Conservation (phyloP, 2,113 vertebrate genomes). For the Labeo catla region DNA sequence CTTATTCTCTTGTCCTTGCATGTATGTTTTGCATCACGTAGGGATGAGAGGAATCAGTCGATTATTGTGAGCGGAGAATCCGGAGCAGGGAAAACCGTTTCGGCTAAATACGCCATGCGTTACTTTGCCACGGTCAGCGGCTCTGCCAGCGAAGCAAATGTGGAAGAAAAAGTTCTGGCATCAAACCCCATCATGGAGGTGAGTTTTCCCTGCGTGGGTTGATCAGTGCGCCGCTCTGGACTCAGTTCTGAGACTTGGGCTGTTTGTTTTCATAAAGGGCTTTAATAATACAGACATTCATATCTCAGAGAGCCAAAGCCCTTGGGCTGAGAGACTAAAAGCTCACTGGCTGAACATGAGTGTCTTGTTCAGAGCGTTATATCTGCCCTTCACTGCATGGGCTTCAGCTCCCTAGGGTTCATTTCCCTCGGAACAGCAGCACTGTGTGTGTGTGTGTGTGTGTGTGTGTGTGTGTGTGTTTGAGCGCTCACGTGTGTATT, state of each 20-base stretch:
- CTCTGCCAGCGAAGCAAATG: constrained; percentile 92
- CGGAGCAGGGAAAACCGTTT: constrained; percentile 96
- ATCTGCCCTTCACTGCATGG: constrained; percentile 16
- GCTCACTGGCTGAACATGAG: constrained; percentile 44
- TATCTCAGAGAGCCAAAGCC: constrained; percentile 14
- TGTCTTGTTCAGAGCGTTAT: background rate
- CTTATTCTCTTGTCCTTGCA: background rate
- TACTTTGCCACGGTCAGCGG: constrained; percentile 98
- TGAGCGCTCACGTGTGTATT: background rate
- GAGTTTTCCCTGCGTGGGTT: constrained; percentile 60
- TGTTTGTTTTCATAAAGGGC: constrained; percentile 30
- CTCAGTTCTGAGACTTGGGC: background rate
- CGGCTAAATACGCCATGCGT: constrained; percentile 98
- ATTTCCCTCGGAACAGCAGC: constrained; percentile 61
- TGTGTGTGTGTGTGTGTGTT: constrained; percentile 45
- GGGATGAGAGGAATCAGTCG: constrained; percentile 96
- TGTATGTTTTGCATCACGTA: constrained; percentile 59
- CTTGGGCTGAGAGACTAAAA: constrained; percentile 13
- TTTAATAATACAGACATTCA: constrained; percentile 35
- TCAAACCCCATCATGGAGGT: constrained; percentile 99
- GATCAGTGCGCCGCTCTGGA: background rate
- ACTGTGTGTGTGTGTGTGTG: constrained; percentile 54
- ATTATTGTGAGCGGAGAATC: constrained; percentile 99
- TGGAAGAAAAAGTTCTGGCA: constrained; percentile 96
- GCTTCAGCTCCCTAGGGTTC: constrained; percentile 56